A percentile compares a stretch with the other conserved stretches of the same genome.
Evolutionary conservation across 2,113 vertebrate genomes (phyloP).

Genomic region (Caretta caretta): DNA sequence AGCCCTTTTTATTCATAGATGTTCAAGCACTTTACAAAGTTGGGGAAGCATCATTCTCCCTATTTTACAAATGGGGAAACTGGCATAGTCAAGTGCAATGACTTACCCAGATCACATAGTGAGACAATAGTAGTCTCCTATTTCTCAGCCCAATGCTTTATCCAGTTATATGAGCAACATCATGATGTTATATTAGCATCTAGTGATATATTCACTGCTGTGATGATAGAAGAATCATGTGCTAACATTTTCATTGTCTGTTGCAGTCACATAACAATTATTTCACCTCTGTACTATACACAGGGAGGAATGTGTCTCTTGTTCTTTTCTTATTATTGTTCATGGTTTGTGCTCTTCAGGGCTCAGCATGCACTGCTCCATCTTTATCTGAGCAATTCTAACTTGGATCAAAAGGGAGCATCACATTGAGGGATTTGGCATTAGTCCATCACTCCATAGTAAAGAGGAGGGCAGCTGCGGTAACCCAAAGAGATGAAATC

Average conservation of each 20-base stretch:
- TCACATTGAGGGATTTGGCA: background rate
- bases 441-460: background rate
- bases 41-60: background rate
- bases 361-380: background rate
- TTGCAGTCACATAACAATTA: background rate
- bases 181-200: accelerated
- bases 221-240: background rate
- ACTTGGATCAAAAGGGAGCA: background rate
- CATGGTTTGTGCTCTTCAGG: background rate
- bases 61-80: background rate
- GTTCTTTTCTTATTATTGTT: background rate
- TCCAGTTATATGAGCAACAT: background rate
- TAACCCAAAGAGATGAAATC: background rate
- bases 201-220: background rate
- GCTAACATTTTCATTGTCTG: background rate
- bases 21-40: background rate
- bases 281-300: background rate
- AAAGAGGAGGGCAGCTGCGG: background rate
- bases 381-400: background rate
- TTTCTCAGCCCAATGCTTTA: background rate
- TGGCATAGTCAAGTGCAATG: background rate
- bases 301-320: background rate
- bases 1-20: background rate
- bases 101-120: background rate
- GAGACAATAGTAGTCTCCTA: background rate